phyloP scores from a whole-genome alignment of 2,797 vertebrate genomes.

The Halcyon smyrnensis region DNA sequence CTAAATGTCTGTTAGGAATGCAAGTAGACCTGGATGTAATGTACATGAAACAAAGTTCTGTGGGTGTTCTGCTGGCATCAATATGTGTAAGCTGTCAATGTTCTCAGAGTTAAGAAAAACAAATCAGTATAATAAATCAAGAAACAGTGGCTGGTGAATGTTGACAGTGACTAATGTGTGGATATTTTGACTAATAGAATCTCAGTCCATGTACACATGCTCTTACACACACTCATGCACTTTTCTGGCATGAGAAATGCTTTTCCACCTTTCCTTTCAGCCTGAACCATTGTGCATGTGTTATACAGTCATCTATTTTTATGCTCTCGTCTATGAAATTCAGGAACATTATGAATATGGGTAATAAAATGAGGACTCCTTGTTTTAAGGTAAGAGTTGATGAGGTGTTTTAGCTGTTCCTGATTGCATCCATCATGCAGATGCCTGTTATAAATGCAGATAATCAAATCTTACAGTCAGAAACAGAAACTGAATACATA shows the following conservation, averaged over 20 bases:
- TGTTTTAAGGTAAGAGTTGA: constrained; percentile 47
- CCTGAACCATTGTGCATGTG: constrained; percentile 7
- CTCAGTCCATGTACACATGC: background rate
- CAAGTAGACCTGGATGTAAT: background rate
- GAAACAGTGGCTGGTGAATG: background rate
- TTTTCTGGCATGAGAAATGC: constrained; percentile 32
- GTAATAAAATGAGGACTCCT: constrained; percentile 26
- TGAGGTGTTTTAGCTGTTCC: constrained; percentile 27
- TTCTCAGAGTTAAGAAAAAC: constrained; percentile 7
- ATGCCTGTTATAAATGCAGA: constrained; percentile 19
- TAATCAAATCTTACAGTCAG: background rate
- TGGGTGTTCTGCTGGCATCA: background rate
- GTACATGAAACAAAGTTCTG: background rate
- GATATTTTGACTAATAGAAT: constrained; percentile 56
- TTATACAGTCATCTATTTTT: constrained; percentile 44
- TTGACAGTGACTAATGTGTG: constrained; percentile 14
- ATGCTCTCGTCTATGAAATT: background rate
- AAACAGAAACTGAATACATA: constrained; percentile 1
- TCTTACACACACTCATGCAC: background rate
- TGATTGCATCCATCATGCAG: constrained; percentile 61
- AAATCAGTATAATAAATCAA: constrained; percentile 49
- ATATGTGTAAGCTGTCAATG: background rate
- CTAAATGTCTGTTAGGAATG: background rate
- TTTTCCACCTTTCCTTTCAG: constrained; percentile 23
- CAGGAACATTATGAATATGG: constrained; percentile 32